phyloP scores from a whole-genome alignment of 2,113 vertebrate species.

The Desmodus rotundus region DNA sequence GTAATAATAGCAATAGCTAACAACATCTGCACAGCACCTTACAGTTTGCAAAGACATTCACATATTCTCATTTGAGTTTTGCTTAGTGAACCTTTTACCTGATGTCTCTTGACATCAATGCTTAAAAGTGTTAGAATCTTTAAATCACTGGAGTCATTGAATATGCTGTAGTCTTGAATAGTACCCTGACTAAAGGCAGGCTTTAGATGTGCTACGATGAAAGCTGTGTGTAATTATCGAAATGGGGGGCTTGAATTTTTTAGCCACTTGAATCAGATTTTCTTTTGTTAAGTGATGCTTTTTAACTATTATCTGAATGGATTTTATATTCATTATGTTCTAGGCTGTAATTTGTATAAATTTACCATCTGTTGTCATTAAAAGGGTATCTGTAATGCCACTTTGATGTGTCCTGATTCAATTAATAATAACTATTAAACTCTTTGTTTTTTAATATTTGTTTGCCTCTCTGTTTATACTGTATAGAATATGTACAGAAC shows the following conservation, averaged over 20 bases:
- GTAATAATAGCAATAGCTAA: slow-evolving; percentile 66
- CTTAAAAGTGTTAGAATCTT: slow-evolving; percentile 34
- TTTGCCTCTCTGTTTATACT: not conserved
- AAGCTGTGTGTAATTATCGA: not conserved
- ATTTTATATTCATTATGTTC: slow-evolving; percentile 54
- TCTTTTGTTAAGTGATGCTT: slow-evolving; percentile 58
- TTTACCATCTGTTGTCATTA: slow-evolving; percentile 61
- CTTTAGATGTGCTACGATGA: not conserved
- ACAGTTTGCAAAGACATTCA: slow-evolving; percentile 62
- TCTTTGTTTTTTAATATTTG: not conserved
- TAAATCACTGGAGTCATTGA: not conserved
- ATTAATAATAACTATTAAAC: not conserved
- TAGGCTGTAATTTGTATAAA: slow-evolving; percentile 54
- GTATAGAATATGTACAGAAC: not conserved
- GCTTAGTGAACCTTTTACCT: slow-evolving; percentile 37
- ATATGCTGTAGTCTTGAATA: not conserved
- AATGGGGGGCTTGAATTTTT: slow-evolving; percentile 17
- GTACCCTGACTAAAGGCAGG: not conserved
- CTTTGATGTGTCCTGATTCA: slow-evolving; percentile 50
- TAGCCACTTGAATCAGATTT: slow-evolving; percentile 36
- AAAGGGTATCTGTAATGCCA: slow-evolving; percentile 39
- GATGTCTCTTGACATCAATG: not conserved
- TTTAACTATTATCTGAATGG: slow-evolving; percentile 45
- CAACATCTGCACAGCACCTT: slow-evolving; percentile 73
- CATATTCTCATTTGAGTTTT: slow-evolving; percentile 38